Evolutionary conservation across 2,888 invertebrate species (phyloP), one percentile per base, ranked within the genome.

Genomic region (Sipha maydis): DNA sequence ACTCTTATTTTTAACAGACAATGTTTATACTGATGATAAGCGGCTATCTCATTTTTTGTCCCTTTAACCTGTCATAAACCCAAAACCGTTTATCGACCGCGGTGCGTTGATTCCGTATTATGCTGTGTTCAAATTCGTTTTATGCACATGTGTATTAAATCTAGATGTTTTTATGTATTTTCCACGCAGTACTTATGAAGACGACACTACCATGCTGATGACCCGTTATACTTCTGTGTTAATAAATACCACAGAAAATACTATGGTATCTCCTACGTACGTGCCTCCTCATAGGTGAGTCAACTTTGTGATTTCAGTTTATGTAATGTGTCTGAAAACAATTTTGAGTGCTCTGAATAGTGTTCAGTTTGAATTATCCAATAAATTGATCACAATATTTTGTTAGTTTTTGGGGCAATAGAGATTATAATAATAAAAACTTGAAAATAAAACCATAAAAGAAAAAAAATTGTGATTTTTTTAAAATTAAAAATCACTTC

Each of bases 271-370:
- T 80, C 86, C 86, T 73, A 75, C 86, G 41, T 88, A 88, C 80
- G 86, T 80, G 56, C 86, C 86, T 86, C 28, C 86, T 73, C 86
- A 61, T 25, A 88, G 86, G 86, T 88, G 86, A 88, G 86, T 80
- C 75, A 28, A 61, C 34, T 61, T 38, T 71, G n/a, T 54, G 34
- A 34, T 28, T 69, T 69, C 8, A 28, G 28, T 28, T 69, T 14
- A n/a, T 69, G 11, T 69, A 11, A 7, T 21, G 61, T 19, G 61
- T 21, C 61, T 61, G 73, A 34, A 34, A 19, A 34, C 17, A 17
- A 34, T 73, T 38, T 5, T 31, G 21, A 73, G 34, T 38, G 34
- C 4, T 21, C 21, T 21, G n/a, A 1, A 31, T 31, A 17, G 11
- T 21, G 56, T 19, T 56, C 56, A 56, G 17, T 61, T 5, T 48